Evolutionary conservation across 2,113 vertebrate genomes (phyloP).

Genomic region (Pluvialis apricaria): DNA sequence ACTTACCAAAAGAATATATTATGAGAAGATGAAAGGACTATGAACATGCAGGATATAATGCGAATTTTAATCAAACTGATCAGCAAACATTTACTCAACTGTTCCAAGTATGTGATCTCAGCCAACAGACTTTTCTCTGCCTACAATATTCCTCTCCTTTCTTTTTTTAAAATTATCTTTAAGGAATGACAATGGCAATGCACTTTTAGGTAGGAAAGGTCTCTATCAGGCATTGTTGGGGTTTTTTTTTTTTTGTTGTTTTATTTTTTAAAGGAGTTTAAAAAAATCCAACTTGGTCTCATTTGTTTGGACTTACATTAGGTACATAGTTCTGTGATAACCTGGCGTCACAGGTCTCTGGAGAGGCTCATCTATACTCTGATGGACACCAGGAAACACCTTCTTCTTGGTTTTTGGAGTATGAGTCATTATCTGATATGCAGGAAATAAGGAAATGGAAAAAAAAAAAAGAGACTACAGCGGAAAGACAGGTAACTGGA

Average conservation of each 20-base stretch:
- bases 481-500: background rate
- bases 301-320: conserved; percentile 73
- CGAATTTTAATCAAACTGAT: background rate
- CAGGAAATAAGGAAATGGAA: background rate
- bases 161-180: background rate
- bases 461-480: background rate
- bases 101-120: background rate
- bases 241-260: background rate
- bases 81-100: background rate
- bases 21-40: background rate
- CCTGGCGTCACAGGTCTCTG: conserved; percentile 87
- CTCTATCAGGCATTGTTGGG: background rate
- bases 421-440: conserved; percentile 92
- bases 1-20: background rate
- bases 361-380: conserved; percentile 84
- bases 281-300: background rate
- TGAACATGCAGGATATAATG: background rate
- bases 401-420: conserved; percentile 82
- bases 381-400: conserved; percentile 43
- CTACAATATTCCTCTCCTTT: background rate
- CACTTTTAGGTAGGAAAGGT: background rate
- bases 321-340: conserved; percentile 71
- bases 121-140: background rate
- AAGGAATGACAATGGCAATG: background rate
- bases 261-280: background rate